Conservation (phyloP, 2,113 vertebrate species). For the Myrmecophaga tridactyla region DNA sequence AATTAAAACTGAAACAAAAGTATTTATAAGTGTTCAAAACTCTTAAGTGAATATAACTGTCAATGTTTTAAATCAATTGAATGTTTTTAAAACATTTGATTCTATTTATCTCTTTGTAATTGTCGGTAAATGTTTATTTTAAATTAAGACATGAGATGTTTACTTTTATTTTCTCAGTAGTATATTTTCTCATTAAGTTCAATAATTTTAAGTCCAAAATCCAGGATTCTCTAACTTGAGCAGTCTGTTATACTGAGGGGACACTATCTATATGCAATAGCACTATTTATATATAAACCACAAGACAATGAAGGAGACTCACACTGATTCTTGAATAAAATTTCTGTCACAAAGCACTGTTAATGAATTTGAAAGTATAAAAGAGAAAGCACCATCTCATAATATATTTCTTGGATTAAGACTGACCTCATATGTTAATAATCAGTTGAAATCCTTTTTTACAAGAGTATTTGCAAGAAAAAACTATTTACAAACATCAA, state of each 20-base stretch:
- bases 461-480: background rate
- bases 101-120: conserved; percentile 5
- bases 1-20: conserved; percentile 25
- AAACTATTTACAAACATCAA: background rate
- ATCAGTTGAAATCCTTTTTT: background rate
- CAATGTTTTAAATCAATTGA: conserved; percentile 20
- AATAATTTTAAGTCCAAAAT: background rate
- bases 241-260: background rate
- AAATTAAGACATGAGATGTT: conserved; percentile 22
- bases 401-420: conserved; percentile 48
- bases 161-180: background rate
- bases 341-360: background rate
- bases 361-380: conserved; percentile 12
- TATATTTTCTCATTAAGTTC: conserved; percentile 21
- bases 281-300: background rate
- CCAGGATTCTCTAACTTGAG: background rate
- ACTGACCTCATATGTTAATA: conserved; percentile 37
- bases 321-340: background rate
- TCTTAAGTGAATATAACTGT: background rate
- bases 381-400: background rate
- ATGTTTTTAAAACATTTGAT: background rate
- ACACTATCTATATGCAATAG: background rate
- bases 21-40: conserved; percentile 16
- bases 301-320: background rate
- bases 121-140: conserved; percentile 22